Conservation (phyloP, 2,113 vertebrate species). For the Ceyx margarethae region DNA sequence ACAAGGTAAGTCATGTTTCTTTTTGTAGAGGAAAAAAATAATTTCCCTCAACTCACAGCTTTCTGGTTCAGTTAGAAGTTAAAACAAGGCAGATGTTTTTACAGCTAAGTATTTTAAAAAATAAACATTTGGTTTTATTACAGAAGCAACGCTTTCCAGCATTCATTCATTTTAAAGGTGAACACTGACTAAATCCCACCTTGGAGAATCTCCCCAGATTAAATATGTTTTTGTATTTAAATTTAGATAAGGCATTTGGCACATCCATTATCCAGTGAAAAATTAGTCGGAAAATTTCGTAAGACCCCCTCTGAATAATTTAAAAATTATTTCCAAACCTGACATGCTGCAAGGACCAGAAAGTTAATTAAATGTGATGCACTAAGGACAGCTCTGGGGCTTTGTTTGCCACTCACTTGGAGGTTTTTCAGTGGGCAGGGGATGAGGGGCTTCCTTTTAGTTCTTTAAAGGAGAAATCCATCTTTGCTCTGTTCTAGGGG, state of each 20-base stretch:
- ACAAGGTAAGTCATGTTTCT: no score
- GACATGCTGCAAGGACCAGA: background rate
- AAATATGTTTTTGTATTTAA: background rate
- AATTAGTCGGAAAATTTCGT: fast-evolving
- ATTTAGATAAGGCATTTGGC: background rate
- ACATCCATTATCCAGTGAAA: background rate
- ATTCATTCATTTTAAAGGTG: fast-evolving
- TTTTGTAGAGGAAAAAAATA: background rate
- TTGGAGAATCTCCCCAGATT: background rate
- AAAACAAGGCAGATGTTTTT: background rate
- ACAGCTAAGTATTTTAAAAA: fast-evolving
- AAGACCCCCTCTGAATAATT: background rate
- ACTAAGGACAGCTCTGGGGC: background rate
- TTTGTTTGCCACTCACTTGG: background rate
- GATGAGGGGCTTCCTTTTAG: background rate
- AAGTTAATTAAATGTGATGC: background rate
- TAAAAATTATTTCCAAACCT: background rate
- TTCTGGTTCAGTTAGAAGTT: background rate
- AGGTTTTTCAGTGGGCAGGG: background rate
- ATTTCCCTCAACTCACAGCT: background rate
- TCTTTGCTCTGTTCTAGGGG: background rate
- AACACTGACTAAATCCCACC: background rate
- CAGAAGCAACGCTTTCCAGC: background rate
- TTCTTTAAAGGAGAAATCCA: background rate
- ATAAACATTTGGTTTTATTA: background rate